Percentiles rank a stretch among this genome's conserved stretches.
Conservation (phyloP, 1,140 invertebrate species). For the Ceratoteleas bidentatus region DNA sequence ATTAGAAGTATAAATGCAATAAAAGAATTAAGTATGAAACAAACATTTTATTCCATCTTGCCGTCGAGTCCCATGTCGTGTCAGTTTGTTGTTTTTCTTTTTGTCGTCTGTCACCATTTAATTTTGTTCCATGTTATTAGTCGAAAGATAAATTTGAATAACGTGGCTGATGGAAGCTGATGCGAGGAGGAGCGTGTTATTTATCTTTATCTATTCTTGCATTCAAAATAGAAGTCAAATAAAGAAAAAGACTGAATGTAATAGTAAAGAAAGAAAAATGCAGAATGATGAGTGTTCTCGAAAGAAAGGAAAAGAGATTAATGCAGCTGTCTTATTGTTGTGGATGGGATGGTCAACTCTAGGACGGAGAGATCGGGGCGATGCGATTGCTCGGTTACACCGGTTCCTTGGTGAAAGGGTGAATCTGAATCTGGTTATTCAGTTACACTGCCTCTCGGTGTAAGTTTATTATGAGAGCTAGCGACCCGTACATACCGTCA, state of each 20-base stretch:
- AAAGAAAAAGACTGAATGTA: constrained; percentile 21
- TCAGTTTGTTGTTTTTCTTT: constrained; percentile 41
- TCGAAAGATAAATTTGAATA: constrained; percentile 47
- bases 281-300: constrained; percentile 63
- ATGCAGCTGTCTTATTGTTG: constrained; percentile 82
- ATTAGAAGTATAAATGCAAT: no score
- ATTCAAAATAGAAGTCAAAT: constrained; percentile 1
- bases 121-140: constrained; percentile 31
- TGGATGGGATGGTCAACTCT: constrained; percentile 81
- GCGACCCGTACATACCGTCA: constrained; percentile 80
- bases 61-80: neutral
- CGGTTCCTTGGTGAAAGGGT: constrained; percentile 79
- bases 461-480: constrained; percentile 81
- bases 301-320: constrained; percentile 78
- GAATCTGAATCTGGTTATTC: constrained; percentile 81
- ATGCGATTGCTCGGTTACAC: constrained; percentile 78
- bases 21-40: no score
- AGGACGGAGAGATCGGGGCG: constrained; percentile 79
- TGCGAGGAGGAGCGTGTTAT: constrained; percentile 34
- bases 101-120: constrained; percentile 29
- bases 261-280: constrained; percentile 45
- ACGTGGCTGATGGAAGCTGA: constrained; percentile 68
- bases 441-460: constrained; percentile 81
- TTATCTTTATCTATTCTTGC: constrained; percentile 38
- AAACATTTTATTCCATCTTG: no score